Evolutionary conservation across 2,888 invertebrate species (phyloP), one percentile per base, ranked within the genome.

Genomic region (Pristionchus arcanus): DNA sequence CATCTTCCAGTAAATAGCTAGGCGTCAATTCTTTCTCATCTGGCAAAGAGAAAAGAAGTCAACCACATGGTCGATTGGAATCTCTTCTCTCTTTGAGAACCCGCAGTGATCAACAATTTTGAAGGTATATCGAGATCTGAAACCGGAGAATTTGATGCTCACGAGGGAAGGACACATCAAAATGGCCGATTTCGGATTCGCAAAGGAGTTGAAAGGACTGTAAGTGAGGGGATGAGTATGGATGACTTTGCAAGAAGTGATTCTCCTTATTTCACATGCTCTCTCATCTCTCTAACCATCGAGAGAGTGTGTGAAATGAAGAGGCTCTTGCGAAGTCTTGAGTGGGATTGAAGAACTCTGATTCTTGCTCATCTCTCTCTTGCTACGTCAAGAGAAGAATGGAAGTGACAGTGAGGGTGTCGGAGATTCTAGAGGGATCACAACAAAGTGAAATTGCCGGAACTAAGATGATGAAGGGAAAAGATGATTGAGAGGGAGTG

Each of bases 151-250:
- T 95, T 96, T 99, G 89, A 96, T 99, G 34, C 96, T 99, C 87
- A 98, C 98, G 94, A 97, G 97, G 92, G 97, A 98, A 93, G 99
- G 99, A 0, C 98, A 99, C 95, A 96, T 99, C 94, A 98, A 98
- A 96, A 98, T 99, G 94, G 98, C 98, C 16, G 99, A 99, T 95
- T 99, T 99, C 95, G 98, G 99, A 21, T 99, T 99, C 95, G 98
- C 98, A 81, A 99, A 99, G 96, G 97, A 97, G 95, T 96, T 99
- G 84, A 97, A 97, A 2, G 98, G 98, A n/a, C n/a, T 89, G 89
- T 89, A 28, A 59, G 89, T 55, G 28, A 37, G 37, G n/a, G 5
- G 53, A 11, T 49, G 42, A 49, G 42, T 49, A 49, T 42, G 42
- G 42, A 42, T 42, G 42, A 13, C 42, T 49, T 49, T 49, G 42